Evolutionary conservation across 2,113 vertebrate species (phyloP), one percentile per base, ranked within the genome.

Genomic region (Notarius quadriscutis): DNA sequence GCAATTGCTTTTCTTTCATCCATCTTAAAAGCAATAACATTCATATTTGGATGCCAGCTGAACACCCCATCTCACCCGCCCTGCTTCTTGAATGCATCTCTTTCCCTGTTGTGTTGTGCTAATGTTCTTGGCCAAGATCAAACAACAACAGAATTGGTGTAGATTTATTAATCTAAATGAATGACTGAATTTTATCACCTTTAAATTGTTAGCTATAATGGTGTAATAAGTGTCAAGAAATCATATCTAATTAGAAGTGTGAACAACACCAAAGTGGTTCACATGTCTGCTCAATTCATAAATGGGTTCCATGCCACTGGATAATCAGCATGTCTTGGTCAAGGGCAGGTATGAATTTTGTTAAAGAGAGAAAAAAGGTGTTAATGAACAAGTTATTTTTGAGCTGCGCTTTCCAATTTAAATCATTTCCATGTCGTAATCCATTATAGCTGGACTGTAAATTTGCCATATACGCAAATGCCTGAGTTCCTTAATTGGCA

Each of bases 181-280:
- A 80, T 87, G 63, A 83, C 41, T 58, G 71, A 60, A 86, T 91
- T 90, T 91, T 89, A 88, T 86, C 91, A 91, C 90, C 88, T 92
- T 92, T 65, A 88, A 90, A 89, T 92, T 20, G 87, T 87, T 91
- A n/a, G 55, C 81, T 91, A 58, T 88, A 89, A 89, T 90, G 85
- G 53, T 80, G 57, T 69, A 87, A 83, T 88, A 82, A 75, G 88
- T 88, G 81, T 89, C 84, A 88, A 88, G 81, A 86, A 84, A 69
- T 72, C 87, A 88, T 75, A 86, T 74, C 90, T 93, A 91, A 94
- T 95, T 94, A 93, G 91, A 94, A 92, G 94, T 95, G 94, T 92
- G 93, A 94, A 94, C 90, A 89, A 89, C 92, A 89, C 84, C 79
- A 86, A 77, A 62, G 30, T 87, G 79, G 90, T 94, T 93, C 90